Percentiles rank a stretch among this genome's conserved stretches.
phyloP scores from a whole-genome alignment of 2,888 invertebrate genomes.

The Rugalucina vietnamica region DNA sequence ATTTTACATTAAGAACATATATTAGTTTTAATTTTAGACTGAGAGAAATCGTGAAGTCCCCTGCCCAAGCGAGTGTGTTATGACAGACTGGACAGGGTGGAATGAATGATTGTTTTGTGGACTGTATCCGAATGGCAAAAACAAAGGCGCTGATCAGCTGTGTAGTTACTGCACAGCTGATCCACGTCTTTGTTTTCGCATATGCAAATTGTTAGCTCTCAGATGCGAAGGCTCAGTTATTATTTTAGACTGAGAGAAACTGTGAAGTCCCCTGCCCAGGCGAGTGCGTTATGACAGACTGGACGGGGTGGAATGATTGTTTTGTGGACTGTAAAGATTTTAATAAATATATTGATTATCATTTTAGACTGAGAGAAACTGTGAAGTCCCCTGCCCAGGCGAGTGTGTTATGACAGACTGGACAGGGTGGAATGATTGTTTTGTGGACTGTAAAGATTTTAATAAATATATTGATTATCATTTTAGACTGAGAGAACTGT shows the following conservation, averaged over 20 bases:
- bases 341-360: too few relatives aligned
- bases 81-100: constrained; percentile 88
- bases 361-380: constrained; percentile 76
- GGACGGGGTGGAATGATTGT: constrained; percentile 89
- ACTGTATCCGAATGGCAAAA: too few relatives aligned
- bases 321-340: constrained; percentile 78
- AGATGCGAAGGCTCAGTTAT: too few relatives aligned
- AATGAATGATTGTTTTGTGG: constrained; percentile 86
- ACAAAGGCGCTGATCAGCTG: too few relatives aligned
- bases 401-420: constrained; percentile 88
- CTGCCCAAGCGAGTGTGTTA: constrained; percentile 88
- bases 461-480: too few relatives aligned
- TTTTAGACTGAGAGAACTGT: too few relatives aligned
- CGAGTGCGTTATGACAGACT: constrained; percentile 87
- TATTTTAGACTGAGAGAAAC: constrained; percentile 73
- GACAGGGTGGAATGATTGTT: constrained; percentile 88
- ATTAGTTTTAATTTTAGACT: too few relatives aligned
- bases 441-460: constrained; percentile 78
- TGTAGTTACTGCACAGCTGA: too few relatives aligned
- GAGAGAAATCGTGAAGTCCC: constrained; percentile 84
- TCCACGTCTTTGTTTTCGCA: too few relatives aligned
- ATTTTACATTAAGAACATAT: too few relatives aligned
- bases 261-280: constrained; percentile 87
- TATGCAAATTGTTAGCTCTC: too few relatives aligned
- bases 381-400: constrained; percentile 86